phyloP scores from a whole-genome alignment of 2,888 invertebrate species.

The Polymixis lichenea region DNA sequence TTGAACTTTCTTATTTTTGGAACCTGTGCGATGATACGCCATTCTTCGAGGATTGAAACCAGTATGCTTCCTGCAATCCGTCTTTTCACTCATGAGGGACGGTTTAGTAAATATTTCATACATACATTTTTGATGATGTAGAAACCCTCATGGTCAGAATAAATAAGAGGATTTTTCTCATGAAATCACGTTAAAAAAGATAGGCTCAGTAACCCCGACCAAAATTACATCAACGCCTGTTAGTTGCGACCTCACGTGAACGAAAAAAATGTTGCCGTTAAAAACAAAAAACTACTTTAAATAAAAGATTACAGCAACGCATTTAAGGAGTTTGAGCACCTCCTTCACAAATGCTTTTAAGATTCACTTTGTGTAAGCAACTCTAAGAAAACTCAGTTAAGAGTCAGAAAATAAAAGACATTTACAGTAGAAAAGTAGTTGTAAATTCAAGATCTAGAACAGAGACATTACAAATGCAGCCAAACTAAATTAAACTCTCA shows the following conservation, averaged over 20 bases:
- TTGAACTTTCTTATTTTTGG: too few species aligned
- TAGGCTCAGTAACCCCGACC: too few species aligned
- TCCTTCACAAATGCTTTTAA: conserved; percentile 8
- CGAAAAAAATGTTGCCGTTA: too few species aligned
- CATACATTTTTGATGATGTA: background rate
- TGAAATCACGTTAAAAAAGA: background rate
- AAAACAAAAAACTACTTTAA: too few species aligned
- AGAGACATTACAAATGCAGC: conserved; percentile 16
- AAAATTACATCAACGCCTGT: background rate
- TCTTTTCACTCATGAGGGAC: too few species aligned
- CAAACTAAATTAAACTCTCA: conserved; percentile 7
- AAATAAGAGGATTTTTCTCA: background rate
- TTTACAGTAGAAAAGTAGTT: conserved; percentile 11
- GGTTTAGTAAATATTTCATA: background rate
- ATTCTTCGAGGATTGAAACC: too few species aligned
- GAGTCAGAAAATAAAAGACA: conserved; percentile 1
- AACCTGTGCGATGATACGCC: too few species aligned
- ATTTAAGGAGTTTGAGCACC: background rate
- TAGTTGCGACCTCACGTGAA: background rate
- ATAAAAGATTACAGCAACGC: too few species aligned
- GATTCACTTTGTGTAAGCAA: background rate
- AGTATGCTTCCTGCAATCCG: too few species aligned
- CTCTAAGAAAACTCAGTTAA: background rate
- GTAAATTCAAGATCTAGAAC: background rate
- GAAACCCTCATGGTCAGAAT: background rate